Evolutionary conservation across 2,888 invertebrate species (phyloP), one percentile per base, ranked within the genome.

Genomic region (Malthinus flaveolus): DNA sequence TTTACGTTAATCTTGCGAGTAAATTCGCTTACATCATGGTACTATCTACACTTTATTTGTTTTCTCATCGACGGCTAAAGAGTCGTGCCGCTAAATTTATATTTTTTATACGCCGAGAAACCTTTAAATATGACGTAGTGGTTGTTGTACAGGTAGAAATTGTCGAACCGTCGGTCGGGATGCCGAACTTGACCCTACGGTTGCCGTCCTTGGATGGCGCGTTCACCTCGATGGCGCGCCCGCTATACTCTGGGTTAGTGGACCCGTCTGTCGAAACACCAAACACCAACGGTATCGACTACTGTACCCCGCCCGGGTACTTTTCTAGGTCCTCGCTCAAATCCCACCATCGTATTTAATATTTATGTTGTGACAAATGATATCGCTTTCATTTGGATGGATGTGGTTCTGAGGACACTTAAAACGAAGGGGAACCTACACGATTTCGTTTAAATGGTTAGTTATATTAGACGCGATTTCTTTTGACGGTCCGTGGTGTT

Each of bases 191-290:
- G 68, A 67, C 65, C 68, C 66, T 58, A 58, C 60, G 81, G 79
- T 80, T 78, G 77, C 77, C 76, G 82, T 73, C 82, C 82, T 68
- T 68, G 68, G 79, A 80, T 78, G 81, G 80, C 81, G 78, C 80
- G 79, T 77, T 78, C 79, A 79, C 80, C 82, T 81, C 82, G 81
- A 79, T 81, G 82, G 79, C 73, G 64, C 78, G 76, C 75, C 75
- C 71, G 77, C 74, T 79, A 81, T 59, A 66, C 67, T 67, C 66
- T 67, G 64, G 67, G 67, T 68, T 68, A 67, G 68, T 68, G 68
- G 68, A 66, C 65, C 68, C 68, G 65, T 63, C 61, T 59, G 63
- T 57, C 59, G 61, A 63, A 66, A 64, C 56, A 49, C 50, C 59
- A 63, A 66, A 64, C 56, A 49, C 50, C 59, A 59, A 58, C 62